Evolutionary conservation across 1,140 invertebrate genomes (phyloP), one percentile per base, ranked within the genome.

Genomic region (Leptopilina clavipes): DNA sequence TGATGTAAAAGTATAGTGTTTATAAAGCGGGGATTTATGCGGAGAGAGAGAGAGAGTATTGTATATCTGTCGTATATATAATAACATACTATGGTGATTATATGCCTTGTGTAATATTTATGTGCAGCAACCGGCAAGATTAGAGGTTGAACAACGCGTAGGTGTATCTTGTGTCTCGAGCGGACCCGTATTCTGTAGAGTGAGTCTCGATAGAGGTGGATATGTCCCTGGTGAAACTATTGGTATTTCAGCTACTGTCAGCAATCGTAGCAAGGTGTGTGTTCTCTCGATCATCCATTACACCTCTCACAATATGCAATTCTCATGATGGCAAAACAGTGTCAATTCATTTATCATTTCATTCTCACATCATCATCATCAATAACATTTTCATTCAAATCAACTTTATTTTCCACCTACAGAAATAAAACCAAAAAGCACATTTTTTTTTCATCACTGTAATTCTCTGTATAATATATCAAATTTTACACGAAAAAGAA

Each of bases 151-250:
- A 89, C 97, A 98, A 87, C 95, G 94, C 77, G 91, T 98, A 74
- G 97, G 96, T 52, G 93, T 97, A 56, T 95, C 94, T 19, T 98
- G 97, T 86, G 93, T 97, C 59, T 95, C 95, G 18, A 93, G 95
- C 31, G 97, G 97, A 5, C 92, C 94, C 3, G 95, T 98, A 8
- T 92, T 94, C 18, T 97, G 96, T 86, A 92, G 95, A 82, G 96
- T 98, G 25, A 93, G 96, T 65, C 90, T 98, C 52, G 97, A 98
- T 89, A 92, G 96, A 86, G 97, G 97, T 65, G 97, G 97, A 11
- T 98, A 97, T 87, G 96, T 98, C 22, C 97, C 97, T 17, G 97
- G 97, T 0, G 96, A 98, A 90, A 97, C 95, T 83, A 97, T 98
- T 86, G 93, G 94, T 43, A 93, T 97, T 78, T 95, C 94, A 72